Evolutionary conservation across 2,888 invertebrate genomes (phyloP).

Genomic region (Stomorhina lunata): DNA sequence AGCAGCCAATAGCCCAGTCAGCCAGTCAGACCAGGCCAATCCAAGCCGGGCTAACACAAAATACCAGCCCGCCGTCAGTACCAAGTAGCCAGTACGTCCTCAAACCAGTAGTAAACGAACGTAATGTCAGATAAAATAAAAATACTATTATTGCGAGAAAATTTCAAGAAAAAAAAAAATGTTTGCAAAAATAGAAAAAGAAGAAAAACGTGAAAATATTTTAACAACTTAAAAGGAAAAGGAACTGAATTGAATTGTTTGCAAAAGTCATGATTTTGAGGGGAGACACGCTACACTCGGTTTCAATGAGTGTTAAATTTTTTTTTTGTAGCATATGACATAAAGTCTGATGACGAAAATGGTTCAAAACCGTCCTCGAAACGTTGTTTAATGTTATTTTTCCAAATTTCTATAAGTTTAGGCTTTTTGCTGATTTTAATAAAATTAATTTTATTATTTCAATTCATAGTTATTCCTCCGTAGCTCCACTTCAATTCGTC

Average conservation of each 20-base stretch:
- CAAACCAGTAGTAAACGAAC: constrained; percentile 14
- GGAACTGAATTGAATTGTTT: constrained; percentile 51
- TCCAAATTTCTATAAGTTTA: too few relatives aligned
- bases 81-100: constrained; percentile 4
- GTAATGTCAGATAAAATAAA: not conserved
- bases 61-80: constrained; percentile 26
- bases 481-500: not conserved
- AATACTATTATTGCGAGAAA: not conserved
- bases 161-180: not conserved
- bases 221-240: constrained; percentile 51
- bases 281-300: not conserved
- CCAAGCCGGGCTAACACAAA: not conserved
- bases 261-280: constrained; percentile 20
- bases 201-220: constrained; percentile 54
- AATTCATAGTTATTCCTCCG: too few relatives aligned
- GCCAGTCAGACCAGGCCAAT: not conserved
- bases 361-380: too few relatives aligned
- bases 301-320: too few relatives aligned
- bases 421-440: too few relatives aligned
- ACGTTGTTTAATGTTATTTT: too few relatives aligned
- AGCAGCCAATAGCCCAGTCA: constrained; percentile 25
- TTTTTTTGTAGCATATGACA: too few relatives aligned
- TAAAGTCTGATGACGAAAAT: too few relatives aligned
- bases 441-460: too few relatives aligned
- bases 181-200: not conserved